Conservation (phyloP, 1,140 invertebrate genomes). For the Meloidogyne hapla region DNA sequence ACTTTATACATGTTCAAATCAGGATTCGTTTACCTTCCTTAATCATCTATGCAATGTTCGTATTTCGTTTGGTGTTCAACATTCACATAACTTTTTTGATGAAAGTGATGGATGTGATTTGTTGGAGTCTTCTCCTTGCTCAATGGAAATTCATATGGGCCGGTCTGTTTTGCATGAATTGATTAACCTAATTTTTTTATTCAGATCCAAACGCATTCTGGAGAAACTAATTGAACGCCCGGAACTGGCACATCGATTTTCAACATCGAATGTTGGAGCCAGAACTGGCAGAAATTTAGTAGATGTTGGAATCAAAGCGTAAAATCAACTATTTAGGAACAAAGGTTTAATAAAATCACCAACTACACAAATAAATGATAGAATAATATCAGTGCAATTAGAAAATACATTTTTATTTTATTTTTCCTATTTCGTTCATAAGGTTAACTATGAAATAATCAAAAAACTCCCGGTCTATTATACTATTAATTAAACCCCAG, state of each 20-base stretch:
- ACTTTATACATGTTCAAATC: not conserved
- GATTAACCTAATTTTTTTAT: not conserved
- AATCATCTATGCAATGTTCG: slow-evolving; percentile 16
- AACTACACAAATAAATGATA: too few species aligned
- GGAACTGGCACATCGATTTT: slow-evolving; percentile 7
- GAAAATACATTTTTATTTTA: too few species aligned
- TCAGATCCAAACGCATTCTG: slow-evolving; percentile 14
- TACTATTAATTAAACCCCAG: too few species aligned
- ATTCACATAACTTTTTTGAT: slow-evolving; percentile 7
- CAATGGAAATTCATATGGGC: slow-evolving; percentile 21
- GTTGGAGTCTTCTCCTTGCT: slow-evolving; percentile 16
- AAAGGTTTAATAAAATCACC: too few species aligned
- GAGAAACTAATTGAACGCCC: slow-evolving; percentile 19
- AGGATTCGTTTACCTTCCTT: not conserved
- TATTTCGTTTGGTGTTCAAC: slow-evolving; percentile 13
- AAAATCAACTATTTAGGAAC: too few species aligned
- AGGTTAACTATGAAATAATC: too few species aligned
- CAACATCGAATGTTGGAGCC: not conserved
- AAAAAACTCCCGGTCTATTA: too few species aligned
- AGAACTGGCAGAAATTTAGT: not conserved
- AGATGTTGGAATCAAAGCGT: too few species aligned
- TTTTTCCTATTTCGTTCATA: too few species aligned
- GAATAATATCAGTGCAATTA: too few species aligned
- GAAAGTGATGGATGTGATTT: not conserved
- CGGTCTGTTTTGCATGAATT: slow-evolving; percentile 6